Percentiles rank a stretch among this genome's conserved stretches.
Conservation (phyloP, 2,888 invertebrate genomes). For the Oligia strigilis region DNA sequence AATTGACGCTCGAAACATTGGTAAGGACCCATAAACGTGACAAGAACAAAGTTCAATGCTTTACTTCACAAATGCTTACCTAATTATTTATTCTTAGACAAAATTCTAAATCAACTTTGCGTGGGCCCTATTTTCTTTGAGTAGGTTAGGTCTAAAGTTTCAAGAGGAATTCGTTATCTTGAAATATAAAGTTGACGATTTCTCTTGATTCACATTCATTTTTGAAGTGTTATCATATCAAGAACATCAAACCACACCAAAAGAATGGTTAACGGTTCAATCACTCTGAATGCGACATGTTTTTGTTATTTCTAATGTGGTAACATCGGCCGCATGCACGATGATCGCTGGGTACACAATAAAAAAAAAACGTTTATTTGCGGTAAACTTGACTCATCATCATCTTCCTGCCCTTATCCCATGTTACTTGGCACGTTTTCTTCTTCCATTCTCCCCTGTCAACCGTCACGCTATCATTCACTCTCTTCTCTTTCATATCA, state of each 20-base stretch:
- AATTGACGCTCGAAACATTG: too few species aligned
- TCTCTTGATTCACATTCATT: neutral
- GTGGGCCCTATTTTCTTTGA: too few species aligned
- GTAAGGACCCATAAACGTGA: neutral
- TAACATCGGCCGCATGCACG: neutral
- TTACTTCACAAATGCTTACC: neutral
- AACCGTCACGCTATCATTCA: too few species aligned
- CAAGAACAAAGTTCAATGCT: neutral
- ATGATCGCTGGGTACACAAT: neutral
- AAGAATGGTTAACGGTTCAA: neutral
- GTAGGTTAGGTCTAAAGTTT: neutral
- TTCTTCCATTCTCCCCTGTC: too few species aligned
- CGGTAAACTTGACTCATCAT: too few species aligned
- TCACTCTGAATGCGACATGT: neutral
- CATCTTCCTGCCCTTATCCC: too few species aligned
- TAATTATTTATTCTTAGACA: neutral
- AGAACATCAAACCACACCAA: neutral
- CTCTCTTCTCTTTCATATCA: too few species aligned
- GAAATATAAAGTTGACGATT: neutral
- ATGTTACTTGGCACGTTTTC: too few species aligned
- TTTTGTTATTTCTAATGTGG: neutral
- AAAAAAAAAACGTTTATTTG: neutral
- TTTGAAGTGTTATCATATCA: conserved; percentile 6
- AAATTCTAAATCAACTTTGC: too few species aligned
- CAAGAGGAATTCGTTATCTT: neutral